Percentiles rank a stretch among this genome's conserved stretches.
These are phyloP conservation scores for Doryteuthis pealeii DNA, from an alignment of 1,140 invertebrate species.

Conservation along the genomic window DNA sequence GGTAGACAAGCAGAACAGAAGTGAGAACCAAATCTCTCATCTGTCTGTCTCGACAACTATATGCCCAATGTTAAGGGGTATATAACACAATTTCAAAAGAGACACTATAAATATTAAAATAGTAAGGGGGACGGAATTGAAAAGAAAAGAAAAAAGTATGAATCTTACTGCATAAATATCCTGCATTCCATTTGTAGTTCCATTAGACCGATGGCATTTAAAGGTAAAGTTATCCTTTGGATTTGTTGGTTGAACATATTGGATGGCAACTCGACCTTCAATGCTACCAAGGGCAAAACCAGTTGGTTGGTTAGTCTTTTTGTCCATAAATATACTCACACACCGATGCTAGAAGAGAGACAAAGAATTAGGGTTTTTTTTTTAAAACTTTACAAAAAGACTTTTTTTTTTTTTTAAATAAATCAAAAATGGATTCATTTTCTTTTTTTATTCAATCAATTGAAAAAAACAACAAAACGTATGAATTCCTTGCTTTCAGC, in stretches of 20 bases:
- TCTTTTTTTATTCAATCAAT: neutral
- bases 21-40: too few relatives aligned
- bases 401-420: too few relatives aligned
- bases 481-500: neutral
- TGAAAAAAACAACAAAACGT: neutral
- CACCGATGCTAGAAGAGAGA: constrained; percentile 67
- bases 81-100: too few relatives aligned
- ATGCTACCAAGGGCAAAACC: constrained; percentile 86
- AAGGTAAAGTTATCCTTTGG: constrained; percentile 99
- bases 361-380: too few relatives aligned
- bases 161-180: constrained; percentile 77
- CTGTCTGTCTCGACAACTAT: too few relatives aligned
- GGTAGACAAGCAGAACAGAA: too few relatives aligned
- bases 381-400: too few relatives aligned
- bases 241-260: constrained; percentile 89
- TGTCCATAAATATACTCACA: constrained; percentile 91
- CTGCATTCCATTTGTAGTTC: constrained; percentile 74
- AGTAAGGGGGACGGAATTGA: too few relatives aligned
- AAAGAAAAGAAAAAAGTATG: too few relatives aligned
- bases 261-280: constrained; percentile 84
- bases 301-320: constrained; percentile 68
- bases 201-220: constrained; percentile 96
- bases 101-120: too few relatives aligned
- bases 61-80: too few relatives aligned
- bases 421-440: neutral